Conservation (phyloP, 1,140 invertebrate species). For the Microplitis demolitor region DNA sequence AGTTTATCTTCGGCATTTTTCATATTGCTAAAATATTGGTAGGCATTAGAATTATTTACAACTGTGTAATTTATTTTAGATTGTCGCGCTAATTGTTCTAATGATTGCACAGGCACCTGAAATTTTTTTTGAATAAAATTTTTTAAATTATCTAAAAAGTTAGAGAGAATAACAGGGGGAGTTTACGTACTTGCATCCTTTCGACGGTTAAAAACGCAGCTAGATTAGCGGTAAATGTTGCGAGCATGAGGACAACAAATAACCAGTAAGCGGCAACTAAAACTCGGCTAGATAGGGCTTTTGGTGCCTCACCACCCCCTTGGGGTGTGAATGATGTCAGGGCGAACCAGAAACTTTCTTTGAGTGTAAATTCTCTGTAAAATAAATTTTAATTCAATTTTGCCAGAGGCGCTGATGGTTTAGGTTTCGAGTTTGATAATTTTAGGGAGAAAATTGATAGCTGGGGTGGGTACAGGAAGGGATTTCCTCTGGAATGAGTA, state of each 20-base stretch:
- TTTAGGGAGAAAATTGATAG: no score
- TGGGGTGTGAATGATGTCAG: conserved; percentile 91
- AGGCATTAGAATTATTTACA: conserved; percentile 75
- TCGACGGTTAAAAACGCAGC: conserved; percentile 96
- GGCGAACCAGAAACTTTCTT: conserved; percentile 93
- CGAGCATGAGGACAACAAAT: conserved; percentile 90
- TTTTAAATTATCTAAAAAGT: not conserved
- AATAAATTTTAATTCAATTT: not conserved
- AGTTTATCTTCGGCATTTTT: conserved; percentile 87
- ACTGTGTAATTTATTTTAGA: conserved; percentile 93
- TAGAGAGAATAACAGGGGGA: not conserved
- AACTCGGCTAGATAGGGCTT: conserved; percentile 80
- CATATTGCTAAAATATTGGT: conserved; percentile 91
- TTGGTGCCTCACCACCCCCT: conserved; percentile 85
- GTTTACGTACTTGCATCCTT: conserved; percentile 79
- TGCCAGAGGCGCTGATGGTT: no score
- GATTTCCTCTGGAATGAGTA: no score
- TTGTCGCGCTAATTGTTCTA: conserved; percentile 85
- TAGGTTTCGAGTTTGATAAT: no score
- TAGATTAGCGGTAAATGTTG: conserved; percentile 95
- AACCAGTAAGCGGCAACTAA: conserved; percentile 92
- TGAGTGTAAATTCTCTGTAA: conserved; percentile 79
- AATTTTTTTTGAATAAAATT: conserved; percentile 27
- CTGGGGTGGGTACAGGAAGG: no score
- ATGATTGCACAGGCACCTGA: conserved; percentile 81